phyloP scores from a whole-genome alignment of 1,140 invertebrate species.

The Thaumatotibia leucotreta region DNA sequence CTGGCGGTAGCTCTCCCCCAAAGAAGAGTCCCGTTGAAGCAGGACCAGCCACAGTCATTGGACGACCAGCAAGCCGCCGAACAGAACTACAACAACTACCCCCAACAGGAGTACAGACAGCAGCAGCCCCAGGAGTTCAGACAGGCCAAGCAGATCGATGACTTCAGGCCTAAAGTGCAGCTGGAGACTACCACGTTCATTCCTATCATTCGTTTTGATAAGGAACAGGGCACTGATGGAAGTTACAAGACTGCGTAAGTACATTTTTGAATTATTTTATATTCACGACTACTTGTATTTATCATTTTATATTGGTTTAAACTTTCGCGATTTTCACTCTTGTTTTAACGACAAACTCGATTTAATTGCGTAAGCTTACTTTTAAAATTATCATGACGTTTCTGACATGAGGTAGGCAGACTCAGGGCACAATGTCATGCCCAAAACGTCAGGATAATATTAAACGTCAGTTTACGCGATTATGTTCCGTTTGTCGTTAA shows the following conservation, averaged over 20 bases:
- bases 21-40: conserved; percentile 51
- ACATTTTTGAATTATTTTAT: neutral
- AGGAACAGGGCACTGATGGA: conserved; percentile 87
- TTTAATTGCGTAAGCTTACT: no score
- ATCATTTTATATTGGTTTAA: no score
- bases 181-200: conserved; percentile 82
- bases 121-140: conserved; percentile 28
- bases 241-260: conserved; percentile 87
- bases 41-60: conserved; percentile 29
- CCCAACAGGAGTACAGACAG: conserved; percentile 48
- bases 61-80: conserved; percentile 59
- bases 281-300: no score
- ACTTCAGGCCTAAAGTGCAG: conserved; percentile 60
- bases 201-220: conserved; percentile 87
- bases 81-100: conserved; percentile 61
- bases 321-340: no score
- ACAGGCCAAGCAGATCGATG: conserved; percentile 40
- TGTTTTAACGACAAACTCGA: no score
- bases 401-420: no score
- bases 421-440: no score
- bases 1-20: conserved; percentile 57
- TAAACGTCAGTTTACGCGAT: no score
- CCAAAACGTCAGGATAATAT: no score
- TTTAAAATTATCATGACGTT: no score
- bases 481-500: no score